Base-by-base conservation (phyloP, 2,888 invertebrate genomes). In the Shargacucullia verbasci region DNA sequence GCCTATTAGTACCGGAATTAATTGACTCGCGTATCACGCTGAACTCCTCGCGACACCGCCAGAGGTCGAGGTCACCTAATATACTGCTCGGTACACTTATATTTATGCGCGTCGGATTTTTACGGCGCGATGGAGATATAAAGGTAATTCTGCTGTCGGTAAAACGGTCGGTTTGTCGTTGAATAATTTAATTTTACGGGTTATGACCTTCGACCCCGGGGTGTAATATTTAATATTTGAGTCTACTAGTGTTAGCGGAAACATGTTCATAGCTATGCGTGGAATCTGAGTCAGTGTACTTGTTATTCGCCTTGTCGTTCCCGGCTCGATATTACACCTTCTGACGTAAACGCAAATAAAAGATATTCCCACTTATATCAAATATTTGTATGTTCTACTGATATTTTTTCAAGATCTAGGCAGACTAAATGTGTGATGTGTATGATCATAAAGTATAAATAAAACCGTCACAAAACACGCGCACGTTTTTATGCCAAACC, bases 121-220 rank as follows among this genome's bases (percentile, higher is more conserved):
- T 68, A 73, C 59, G 62, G 62, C 31, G 43, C 57, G 59, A 76
- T 72, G 59, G 63, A 63, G 64, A 73, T 73, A 73, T 73, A 48
- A 63, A 68, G 64, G 59, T 58, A 57, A 64, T 73, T 46, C 35
- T 45, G 11, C 34, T 55, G 34, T 47, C 15, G 10, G 14, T 46
- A 37, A 20, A 9, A 12, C 8, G 48, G 9, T 29, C 48, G 12
- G 31, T 35, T 55, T 44, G 20, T 56, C 47, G 25, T 39, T 49
- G 50, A 58, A 65, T 73, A 61, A 71, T 68, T 73, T 72, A 64
- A 68, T 62, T 52, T 33, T 53, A 47, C 53, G 38, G 33, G 53
- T 49, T 41, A 40, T 43, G 58, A 62, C 61, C 70, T 55, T 11
- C 12, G 70, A 57, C 47, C 48, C 10, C 8, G 12, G 10, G 33